Evolutionary conservation across 2,797 vertebrate species (phyloP).

Genomic region (Columba guinea): DNA sequence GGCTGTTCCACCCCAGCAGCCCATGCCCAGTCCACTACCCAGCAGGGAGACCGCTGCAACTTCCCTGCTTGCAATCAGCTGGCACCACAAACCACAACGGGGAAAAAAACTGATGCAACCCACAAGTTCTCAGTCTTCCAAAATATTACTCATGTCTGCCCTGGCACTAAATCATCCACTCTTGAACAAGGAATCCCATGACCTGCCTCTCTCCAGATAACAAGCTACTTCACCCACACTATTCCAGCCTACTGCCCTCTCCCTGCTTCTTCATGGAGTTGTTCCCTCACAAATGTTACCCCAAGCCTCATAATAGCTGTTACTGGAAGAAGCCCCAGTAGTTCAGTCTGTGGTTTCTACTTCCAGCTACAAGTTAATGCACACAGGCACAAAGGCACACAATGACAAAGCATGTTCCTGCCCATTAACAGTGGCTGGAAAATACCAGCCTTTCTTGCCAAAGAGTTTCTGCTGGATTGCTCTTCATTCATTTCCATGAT

Average conservation of each 20-base stretch:
- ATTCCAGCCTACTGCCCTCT: not conserved
- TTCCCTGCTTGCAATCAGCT: not conserved
- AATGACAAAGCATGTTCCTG: slow-evolving; percentile 30
- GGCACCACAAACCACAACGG: not conserved
- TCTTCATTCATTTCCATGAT: slow-evolving; percentile 32
- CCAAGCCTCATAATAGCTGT: not conserved
- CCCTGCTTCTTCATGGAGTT: not conserved
- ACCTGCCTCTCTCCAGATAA: not conserved
- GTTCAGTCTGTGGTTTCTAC: slow-evolving; percentile 37
- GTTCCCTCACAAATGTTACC: not conserved
- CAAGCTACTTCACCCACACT: not conserved
- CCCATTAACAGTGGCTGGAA: slow-evolving; percentile 23
- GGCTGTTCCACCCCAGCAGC: not conserved
- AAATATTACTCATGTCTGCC: slow-evolving; percentile 43
- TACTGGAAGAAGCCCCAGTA: slow-evolving; percentile 29
- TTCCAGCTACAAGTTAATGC: slow-evolving; percentile 42
- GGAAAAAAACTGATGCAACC: not conserved
- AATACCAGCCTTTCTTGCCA: slow-evolving; percentile 32
- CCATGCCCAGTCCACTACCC: not conserved
- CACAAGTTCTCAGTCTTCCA: not conserved
- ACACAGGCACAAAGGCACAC: slow-evolving; percentile 19
- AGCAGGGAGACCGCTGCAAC: not conserved
- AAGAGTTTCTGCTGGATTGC: not conserved
- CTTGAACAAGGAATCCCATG: not conserved
- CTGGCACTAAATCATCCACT: not conserved